A percentile compares a stretch with the other conserved stretches of the same genome.
phyloP scores from a whole-genome alignment of 2,113 vertebrate species.

The Cyrtonyx montezumae region DNA sequence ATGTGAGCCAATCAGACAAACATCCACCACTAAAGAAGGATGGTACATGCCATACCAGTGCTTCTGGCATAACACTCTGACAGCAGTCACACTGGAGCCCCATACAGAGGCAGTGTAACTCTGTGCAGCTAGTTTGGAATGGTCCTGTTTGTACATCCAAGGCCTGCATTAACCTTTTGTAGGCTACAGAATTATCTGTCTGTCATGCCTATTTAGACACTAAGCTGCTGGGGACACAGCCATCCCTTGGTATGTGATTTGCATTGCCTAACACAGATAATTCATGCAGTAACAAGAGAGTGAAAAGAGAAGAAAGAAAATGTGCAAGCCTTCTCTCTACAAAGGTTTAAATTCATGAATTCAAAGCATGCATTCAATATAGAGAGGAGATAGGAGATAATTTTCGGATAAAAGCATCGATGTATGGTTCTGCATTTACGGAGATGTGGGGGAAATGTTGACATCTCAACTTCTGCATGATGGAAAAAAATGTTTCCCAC shows the following conservation, averaged over 20 bases:
- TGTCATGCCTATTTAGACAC: neutral
- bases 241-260: neutral
- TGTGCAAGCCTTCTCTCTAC: neutral
- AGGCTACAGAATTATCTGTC: neutral
- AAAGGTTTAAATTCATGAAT: slow-evolving; percentile 42
- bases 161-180: neutral
- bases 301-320: slow-evolving; percentile 25
- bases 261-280: neutral
- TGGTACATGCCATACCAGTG: neutral
- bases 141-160: neutral
- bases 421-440: slow-evolving; percentile 20
- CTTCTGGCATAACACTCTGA: neutral
- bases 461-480: neutral
- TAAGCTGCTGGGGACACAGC: neutral
- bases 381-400: slow-evolving; percentile 42
- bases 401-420: slow-evolving; percentile 64
- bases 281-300: slow-evolving; percentile 12
- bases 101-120: slow-evolving; percentile 7
- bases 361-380: slow-evolving; percentile 34
- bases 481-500: slow-evolving; percentile 22
- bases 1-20: slow-evolving; percentile 13
- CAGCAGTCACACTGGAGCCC: neutral
- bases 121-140: neutral
- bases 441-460: neutral
- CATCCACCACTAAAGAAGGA: neutral